These are phyloP conservation scores for Sminthurides aquaticus DNA, from an alignment of 2,888 invertebrate genomes.

Conservation along the genomic window DNA sequence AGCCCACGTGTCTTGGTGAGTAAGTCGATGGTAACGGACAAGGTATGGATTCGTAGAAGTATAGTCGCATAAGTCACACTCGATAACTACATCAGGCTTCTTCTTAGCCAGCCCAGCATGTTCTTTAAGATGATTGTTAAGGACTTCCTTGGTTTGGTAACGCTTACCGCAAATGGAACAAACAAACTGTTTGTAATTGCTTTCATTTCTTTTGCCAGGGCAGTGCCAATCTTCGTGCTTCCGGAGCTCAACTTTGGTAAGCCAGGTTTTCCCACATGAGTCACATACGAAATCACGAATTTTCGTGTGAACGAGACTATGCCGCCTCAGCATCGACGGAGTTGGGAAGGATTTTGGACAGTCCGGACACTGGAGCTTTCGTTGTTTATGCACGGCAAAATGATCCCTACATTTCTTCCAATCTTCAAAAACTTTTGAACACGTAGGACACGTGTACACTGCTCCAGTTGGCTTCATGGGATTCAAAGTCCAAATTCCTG, in stretches of 20 bases:
- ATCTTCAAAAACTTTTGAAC: background rate
- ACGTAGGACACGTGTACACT: background rate
- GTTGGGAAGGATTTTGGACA: background rate
- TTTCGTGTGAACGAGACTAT: background rate
- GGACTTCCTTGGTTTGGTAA: background rate
- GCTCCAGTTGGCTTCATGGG: background rate
- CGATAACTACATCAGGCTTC: background rate
- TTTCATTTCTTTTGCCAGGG: background rate
- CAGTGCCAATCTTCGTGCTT: background rate
- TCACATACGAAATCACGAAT: background rate
- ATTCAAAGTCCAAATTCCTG: background rate
- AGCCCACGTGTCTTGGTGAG: background rate
- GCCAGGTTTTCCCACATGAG: background rate
- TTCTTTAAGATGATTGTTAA: background rate
- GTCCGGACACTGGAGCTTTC: background rate
- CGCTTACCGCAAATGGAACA: background rate
- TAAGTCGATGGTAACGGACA: background rate
- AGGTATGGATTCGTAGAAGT: background rate
- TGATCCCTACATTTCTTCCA: background rate
- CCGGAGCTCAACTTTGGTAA: background rate
- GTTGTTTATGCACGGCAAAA: background rate
- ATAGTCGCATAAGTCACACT: slow-evolving; percentile 1
- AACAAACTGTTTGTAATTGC: background rate
- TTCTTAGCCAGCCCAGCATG: background rate
- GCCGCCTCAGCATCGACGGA: background rate